Evolutionary conservation across 2,888 invertebrate genomes (phyloP), one percentile per base, ranked within the genome.

Genomic region (Hofmannophila pseudospretella): DNA sequence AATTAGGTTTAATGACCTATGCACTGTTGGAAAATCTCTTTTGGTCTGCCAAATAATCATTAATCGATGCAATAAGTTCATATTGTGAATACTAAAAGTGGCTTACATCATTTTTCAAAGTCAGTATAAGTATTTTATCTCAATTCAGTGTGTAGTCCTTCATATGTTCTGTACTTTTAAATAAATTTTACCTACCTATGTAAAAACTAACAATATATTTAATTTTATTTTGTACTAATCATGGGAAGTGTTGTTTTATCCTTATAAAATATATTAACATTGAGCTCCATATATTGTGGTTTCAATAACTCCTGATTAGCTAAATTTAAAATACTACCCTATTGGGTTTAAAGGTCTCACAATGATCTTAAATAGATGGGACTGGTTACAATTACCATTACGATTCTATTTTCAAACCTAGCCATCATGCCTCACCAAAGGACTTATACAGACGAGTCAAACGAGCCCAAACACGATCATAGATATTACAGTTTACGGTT

Each of bases 221-320:
- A 86, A 78, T 86, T 87, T 88, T 84, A 81, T 87, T 88, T 88
- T 87, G 75, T 88, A 88, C 87, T 88, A 88, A 88, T 86, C 78
- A 81, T 77, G 85, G 85, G 78, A 88, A 82, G 85, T 87, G 87
- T 87, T 88, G 86, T 88, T 88, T 87, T 86, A 81, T 82, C 85
- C 82, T 85, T 84, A 82, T 68, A 84, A 84, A 87, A 87, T 88
- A 88, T 88, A 88, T 87, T 88, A 87, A 85, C 85, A 87, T 87
- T 87, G 79, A 86, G 80, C 84, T 88, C 87, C 77, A 77, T 72
- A 74, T 55, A 84, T 72, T 82, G 74, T 86, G 67, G 86, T 87
- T 87, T 88, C 67, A 84, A 77, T 86, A 11, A 27, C 3, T 26
- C 10, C 9, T 10, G n/a, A 23, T 8, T n/a, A 2, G 3, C n/a